phyloP scores from a whole-genome alignment of 2,797 vertebrate genomes.

The Neoniphon sammara region DNA sequence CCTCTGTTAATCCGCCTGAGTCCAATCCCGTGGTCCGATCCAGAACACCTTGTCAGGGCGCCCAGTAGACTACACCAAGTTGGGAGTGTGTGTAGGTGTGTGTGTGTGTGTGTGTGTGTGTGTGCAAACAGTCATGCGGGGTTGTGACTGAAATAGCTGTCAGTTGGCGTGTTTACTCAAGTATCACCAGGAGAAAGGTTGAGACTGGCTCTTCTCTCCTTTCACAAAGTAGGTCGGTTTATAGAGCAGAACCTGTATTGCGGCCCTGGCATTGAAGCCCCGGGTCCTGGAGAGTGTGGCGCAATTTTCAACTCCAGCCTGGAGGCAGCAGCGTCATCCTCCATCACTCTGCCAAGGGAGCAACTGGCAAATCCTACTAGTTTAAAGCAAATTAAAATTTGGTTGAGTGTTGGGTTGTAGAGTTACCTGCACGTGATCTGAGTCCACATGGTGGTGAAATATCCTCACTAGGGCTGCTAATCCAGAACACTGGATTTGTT shows the following conservation, averaged over 20 bases:
- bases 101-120: not conserved
- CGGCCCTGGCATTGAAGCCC: constrained; percentile 39
- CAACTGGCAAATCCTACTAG: constrained; percentile 1
- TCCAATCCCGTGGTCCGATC: constrained; percentile 58
- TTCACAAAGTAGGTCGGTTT: constrained; percentile 44
- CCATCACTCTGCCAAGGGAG: constrained; percentile 14
- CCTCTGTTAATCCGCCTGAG: constrained; percentile 47
- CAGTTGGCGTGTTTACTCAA: constrained; percentile 64
- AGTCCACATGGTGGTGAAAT: no score
- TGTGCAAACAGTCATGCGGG: constrained; percentile 40
- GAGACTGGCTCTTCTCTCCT: constrained; percentile 47
- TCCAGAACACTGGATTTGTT: no score
- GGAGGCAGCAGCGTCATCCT: constrained; percentile 40
- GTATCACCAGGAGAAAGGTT: constrained; percentile 34
- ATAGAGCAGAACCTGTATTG: constrained; percentile 44
- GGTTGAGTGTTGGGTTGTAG: no score
- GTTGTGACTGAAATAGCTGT: constrained; percentile 58
- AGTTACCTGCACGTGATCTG: no score
- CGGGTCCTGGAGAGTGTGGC: constrained; percentile 36
- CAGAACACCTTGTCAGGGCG: constrained; percentile 63
- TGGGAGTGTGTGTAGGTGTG: not conserved
- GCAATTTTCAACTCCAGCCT: constrained; percentile 28
- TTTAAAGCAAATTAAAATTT: no score
- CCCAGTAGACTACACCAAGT: constrained; percentile 45
- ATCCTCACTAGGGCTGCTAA: no score